Evolutionary conservation across 2,888 invertebrate species (phyloP).

Genomic region (Cryptocephalus primarius): DNA sequence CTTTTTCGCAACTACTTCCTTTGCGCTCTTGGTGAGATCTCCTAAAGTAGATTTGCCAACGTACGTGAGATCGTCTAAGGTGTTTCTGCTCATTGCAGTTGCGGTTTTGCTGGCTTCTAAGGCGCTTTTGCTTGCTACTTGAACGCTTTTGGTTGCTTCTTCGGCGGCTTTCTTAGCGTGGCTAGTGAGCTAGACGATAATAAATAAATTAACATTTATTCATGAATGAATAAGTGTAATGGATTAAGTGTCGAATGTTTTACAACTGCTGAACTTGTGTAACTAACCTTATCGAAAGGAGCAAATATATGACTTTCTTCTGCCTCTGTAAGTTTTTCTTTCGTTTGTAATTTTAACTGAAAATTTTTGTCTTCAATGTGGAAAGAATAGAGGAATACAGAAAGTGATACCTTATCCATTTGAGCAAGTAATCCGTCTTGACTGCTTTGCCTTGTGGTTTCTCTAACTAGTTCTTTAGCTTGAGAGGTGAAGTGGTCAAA

Average conservation of each 20-base stretch:
- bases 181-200: conserved; percentile 54
- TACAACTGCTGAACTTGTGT: background rate
- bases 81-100: conserved; percentile 78
- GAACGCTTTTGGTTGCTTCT: conserved; percentile 68
- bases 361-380: conserved; percentile 12
- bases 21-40: conserved; percentile 83
- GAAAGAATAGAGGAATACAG: background rate
- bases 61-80: conserved; percentile 77
- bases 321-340: conserved; percentile 49
- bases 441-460: conserved; percentile 79
- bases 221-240: too few relatives aligned
- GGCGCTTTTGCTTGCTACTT: conserved; percentile 76
- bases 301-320: conserved; percentile 66
- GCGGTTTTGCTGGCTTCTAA: conserved; percentile 80
- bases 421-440: conserved; percentile 82
- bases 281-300: conserved; percentile 68
- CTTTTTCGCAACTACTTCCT: conserved; percentile 77
- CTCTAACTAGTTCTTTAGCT: conserved; percentile 79
- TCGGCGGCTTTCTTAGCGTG: conserved; percentile 84
- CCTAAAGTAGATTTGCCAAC: conserved; percentile 85
- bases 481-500: conserved; percentile 81
- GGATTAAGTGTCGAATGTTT: too few relatives aligned
- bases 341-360: conserved; percentile 51
- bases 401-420: conserved; percentile 67
- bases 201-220: background rate